These are phyloP conservation scores for Leptopterna dolabrata DNA, from an alignment of 2,888 invertebrate genomes.

Conservation along the genomic window DNA sequence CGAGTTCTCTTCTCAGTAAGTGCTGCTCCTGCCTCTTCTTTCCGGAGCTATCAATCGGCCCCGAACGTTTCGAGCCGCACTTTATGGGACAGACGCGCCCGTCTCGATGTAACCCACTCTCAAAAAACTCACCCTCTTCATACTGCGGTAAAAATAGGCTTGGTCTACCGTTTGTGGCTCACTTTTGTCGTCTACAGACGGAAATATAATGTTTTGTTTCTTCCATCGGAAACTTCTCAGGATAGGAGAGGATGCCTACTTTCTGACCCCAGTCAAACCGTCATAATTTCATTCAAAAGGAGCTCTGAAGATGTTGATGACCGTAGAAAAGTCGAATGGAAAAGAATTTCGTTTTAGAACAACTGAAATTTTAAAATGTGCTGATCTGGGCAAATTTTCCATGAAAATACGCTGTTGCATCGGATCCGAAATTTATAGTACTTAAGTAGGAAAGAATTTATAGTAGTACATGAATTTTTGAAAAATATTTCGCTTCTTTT, in stretches of 20 bases:
- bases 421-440: too few relatives aligned
- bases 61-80: not conserved
- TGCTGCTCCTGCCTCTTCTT: not conserved
- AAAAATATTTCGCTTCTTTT: too few relatives aligned
- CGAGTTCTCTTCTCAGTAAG: not conserved
- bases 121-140: conserved; percentile 18
- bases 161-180: conserved; percentile 18
- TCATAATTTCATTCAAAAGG: not conserved
- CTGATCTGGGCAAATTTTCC: too few relatives aligned
- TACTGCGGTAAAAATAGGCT: conserved; percentile 6
- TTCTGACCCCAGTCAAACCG: not conserved
- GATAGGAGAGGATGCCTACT: not conserved
- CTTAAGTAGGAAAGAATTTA: too few relatives aligned
- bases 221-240: not conserved
- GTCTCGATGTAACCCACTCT: conserved; percentile 6
- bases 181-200: conserved; percentile 33
- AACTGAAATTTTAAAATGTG: too few relatives aligned
- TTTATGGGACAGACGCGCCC: not conserved
- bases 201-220: conserved; percentile 28
- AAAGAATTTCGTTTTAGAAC: too few relatives aligned
- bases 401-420: too few relatives aligned
- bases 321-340: too few relatives aligned
- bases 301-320: not conserved
- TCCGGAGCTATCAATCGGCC: not conserved
- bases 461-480: too few relatives aligned